Evolutionary conservation across 2,888 invertebrate genomes (phyloP).

Genomic region (Anthophora plumipes): DNA sequence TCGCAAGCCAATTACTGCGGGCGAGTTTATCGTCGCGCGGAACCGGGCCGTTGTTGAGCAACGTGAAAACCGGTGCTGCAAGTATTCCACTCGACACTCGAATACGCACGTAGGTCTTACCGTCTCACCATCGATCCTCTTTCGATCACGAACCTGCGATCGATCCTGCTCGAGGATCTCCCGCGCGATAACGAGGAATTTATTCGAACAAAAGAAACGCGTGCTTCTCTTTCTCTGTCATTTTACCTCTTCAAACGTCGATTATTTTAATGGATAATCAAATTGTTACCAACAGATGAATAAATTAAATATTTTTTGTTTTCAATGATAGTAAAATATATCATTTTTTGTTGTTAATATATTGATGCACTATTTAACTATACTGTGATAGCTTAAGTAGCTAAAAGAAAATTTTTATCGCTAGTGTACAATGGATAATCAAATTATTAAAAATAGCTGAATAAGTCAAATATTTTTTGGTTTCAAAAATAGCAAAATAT

Average conservation of each 20-base stretch:
- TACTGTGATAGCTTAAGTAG: no score
- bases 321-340: no score
- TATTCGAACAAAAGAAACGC: slow-evolving; percentile 16
- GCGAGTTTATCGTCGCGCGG: slow-evolving; percentile 56
- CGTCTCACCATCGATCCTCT: slow-evolving; percentile 54
- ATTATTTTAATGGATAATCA: no score
- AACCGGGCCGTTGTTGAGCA: slow-evolving; percentile 41
- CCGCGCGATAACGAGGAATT: slow-evolving; percentile 36
- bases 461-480: no score
- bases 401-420: no score
- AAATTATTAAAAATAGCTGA: no score
- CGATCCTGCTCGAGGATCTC: slow-evolving; percentile 36
- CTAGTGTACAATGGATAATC: no score
- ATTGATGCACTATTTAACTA: no score
- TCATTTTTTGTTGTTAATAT: no score
- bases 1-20: slow-evolving; percentile 60
- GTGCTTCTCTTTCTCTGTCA: background rate
- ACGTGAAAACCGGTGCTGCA: slow-evolving; percentile 63
- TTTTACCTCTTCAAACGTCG: background rate
- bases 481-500: no score
- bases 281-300: no score
- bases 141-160: slow-evolving; percentile 17
- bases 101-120: slow-evolving; percentile 25
- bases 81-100: slow-evolving; percentile 59
- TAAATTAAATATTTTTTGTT: no score